Evolutionary conservation across 2,888 invertebrate species (phyloP).

Genomic region (Camponotus fellah): DNA sequence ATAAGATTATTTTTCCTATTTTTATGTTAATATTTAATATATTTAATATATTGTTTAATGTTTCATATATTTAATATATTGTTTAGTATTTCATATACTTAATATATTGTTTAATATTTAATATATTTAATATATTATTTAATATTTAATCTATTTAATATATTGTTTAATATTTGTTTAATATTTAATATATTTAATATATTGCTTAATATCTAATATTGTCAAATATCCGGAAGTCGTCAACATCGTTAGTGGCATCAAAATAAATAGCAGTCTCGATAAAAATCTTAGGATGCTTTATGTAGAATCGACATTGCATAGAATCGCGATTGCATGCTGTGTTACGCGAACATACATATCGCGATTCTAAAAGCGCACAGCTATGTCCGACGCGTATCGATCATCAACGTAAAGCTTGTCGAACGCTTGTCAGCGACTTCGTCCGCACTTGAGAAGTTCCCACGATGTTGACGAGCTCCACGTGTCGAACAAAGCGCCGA

Average conservation of each 20-base stretch:
- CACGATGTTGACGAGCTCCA: slow-evolving; percentile 34
- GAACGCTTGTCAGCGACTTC: slow-evolving; percentile 33
- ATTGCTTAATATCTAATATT: background rate
- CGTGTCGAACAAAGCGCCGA: slow-evolving; percentile 10
- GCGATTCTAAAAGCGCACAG: slow-evolving; percentile 29
- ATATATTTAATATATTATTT: too few relatives aligned
- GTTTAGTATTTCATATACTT: too few relatives aligned
- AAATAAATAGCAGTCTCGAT: background rate
- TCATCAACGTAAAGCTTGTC: slow-evolving; percentile 18
- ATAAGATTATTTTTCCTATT: background rate
- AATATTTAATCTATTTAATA: too few relatives aligned
- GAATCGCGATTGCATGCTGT: background rate
- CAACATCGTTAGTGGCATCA: background rate
- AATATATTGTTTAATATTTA: too few relatives aligned
- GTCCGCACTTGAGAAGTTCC: slow-evolving; percentile 40
- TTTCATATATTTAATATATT: too few relatives aligned
- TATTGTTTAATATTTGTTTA: too few relatives aligned
- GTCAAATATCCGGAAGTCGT: background rate
- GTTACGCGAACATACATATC: background rate
- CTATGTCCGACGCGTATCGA: slow-evolving; percentile 32
- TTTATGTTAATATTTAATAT: background rate
- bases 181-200: too few relatives aligned
- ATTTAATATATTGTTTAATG: too few relatives aligned
- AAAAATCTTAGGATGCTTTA: slow-evolving; percentile 1
- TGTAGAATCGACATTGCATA: background rate